Percentiles rank a stretch among this genome's conserved stretches.
Evolutionary conservation across 2,888 invertebrate genomes (phyloP).

Genomic region (Himalopsyche anomala): DNA sequence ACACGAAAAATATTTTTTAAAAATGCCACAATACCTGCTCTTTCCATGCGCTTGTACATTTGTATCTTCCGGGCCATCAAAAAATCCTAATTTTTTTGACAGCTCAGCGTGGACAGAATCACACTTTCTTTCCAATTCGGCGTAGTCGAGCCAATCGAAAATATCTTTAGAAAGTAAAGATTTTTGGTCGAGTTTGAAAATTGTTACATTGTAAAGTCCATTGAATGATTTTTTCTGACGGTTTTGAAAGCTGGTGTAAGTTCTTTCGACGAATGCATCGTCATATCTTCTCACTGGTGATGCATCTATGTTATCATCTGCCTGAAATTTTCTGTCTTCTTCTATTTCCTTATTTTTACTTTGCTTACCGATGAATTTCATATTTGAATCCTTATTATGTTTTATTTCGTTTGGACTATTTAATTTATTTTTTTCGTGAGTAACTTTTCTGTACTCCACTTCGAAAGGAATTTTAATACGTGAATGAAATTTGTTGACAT

Average conservation of each 20-base stretch:
- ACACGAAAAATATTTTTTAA: not conserved
- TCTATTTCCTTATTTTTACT: not conserved
- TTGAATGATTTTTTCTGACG: not conserved
- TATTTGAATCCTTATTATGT: not conserved
- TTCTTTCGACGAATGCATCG: not conserved
- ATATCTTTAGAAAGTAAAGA: slow-evolving; percentile 75
- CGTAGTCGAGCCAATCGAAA: slow-evolving; percentile 79
- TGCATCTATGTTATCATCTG: slow-evolving; percentile 61
- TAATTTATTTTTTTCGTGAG: not conserved
- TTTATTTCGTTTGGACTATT: not conserved
- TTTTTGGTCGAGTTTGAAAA: slow-evolving; percentile 75
- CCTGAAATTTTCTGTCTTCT: not conserved
- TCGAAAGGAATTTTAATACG: not conserved
- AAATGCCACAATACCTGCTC: not conserved
- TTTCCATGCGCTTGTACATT: not conserved
- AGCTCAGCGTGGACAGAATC: slow-evolving; percentile 69
- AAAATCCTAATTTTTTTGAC: not conserved
- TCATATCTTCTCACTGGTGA: not conserved
- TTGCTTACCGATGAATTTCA: not conserved
- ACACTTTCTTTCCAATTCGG: slow-evolving; percentile 78
- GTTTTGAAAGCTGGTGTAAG: not conserved
- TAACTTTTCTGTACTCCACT: not conserved
- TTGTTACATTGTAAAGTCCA: slow-evolving; percentile 74
- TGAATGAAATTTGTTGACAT: not conserved
- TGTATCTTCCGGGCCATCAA: not conserved